These are phyloP conservation scores for Phallusia fumigata DNA, from an alignment of 23 tunicate species.

Conservation along the genomic window DNA sequence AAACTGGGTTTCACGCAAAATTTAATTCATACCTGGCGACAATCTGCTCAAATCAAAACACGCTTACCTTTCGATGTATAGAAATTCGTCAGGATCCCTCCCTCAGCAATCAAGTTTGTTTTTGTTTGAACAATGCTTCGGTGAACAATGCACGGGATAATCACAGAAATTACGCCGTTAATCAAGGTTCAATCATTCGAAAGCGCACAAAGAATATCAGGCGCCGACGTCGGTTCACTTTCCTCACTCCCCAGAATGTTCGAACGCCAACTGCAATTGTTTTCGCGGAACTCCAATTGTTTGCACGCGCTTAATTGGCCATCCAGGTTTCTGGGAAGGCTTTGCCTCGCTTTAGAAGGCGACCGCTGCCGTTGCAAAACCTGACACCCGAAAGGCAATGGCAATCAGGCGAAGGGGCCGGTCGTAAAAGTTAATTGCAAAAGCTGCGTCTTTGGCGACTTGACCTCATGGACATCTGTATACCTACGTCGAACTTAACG, in stretches of 20 bases:
- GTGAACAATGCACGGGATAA: not conserved
- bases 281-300: constrained; percentile 1
- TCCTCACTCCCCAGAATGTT: not conserved
- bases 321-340: constrained; percentile 4
- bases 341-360: not conserved
- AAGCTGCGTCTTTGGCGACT: not conserved
- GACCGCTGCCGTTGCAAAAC: not conserved
- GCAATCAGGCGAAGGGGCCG: too few relatives aligned
- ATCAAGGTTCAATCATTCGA: not conserved
- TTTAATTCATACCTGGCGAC: too few relatives aligned
- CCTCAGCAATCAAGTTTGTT: not conserved
- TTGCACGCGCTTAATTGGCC: constrained; percentile 6
- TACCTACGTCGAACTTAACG: too few relatives aligned
- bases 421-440: constrained; percentile 1
- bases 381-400: not conserved
- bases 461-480: not conserved
- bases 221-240: not conserved
- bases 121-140: not conserved
- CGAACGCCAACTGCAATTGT: not conserved
- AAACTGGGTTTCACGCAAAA: too few relatives aligned
- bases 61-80: not conserved
- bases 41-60: not conserved
- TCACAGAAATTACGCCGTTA: not conserved
- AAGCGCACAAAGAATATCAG: not conserved
- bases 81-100: not conserved